Conservation (phyloP, 1,140 invertebrate genomes). For the Sesamia nonagrioides region DNA sequence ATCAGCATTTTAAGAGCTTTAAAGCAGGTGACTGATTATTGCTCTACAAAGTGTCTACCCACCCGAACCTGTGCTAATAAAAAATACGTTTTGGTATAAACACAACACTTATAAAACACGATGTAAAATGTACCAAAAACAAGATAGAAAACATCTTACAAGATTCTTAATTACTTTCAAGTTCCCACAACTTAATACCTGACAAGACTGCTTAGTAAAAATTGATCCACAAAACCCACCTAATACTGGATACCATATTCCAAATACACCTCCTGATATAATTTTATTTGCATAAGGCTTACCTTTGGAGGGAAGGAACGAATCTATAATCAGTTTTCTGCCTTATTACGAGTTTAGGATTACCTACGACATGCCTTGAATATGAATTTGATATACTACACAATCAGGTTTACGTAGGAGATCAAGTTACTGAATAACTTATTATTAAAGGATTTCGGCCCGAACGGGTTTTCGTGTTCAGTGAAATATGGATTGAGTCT, state of each 20-base stretch:
- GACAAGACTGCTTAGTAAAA: slow-evolving; percentile 9
- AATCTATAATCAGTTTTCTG: slow-evolving; percentile 66
- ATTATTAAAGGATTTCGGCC: slow-evolving; percentile 28
- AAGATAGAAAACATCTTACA: background rate
- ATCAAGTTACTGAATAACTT: slow-evolving; percentile 15
- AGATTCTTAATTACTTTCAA: background rate
- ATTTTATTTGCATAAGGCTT: slow-evolving; percentile 70
- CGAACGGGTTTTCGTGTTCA: slow-evolving; percentile 15
- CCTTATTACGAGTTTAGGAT: slow-evolving; percentile 39
- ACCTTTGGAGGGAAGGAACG: slow-evolving; percentile 56
- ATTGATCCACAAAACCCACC: slow-evolving; percentile 6
- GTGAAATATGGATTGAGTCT: slow-evolving; percentile 7
- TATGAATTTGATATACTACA: slow-evolving; percentile 23
- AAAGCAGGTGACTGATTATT: no score
- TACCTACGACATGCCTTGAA: slow-evolving; percentile 44
- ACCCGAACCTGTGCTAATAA: no score
- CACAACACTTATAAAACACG: background rate
- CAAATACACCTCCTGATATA: slow-evolving; percentile 43
- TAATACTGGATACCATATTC: slow-evolving; percentile 57
- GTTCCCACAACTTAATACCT: slow-evolving; percentile 12
- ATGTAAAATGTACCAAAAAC: background rate
- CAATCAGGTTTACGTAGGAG: background rate
- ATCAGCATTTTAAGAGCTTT: no score
- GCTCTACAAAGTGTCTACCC: no score
- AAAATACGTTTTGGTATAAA: background rate